Evolutionary conservation across 92 coral and sea anemone genomes (phyloP), one percentile per base, ranked within the genome.

Genomic region (Zoanthus sansibaricus): DNA sequence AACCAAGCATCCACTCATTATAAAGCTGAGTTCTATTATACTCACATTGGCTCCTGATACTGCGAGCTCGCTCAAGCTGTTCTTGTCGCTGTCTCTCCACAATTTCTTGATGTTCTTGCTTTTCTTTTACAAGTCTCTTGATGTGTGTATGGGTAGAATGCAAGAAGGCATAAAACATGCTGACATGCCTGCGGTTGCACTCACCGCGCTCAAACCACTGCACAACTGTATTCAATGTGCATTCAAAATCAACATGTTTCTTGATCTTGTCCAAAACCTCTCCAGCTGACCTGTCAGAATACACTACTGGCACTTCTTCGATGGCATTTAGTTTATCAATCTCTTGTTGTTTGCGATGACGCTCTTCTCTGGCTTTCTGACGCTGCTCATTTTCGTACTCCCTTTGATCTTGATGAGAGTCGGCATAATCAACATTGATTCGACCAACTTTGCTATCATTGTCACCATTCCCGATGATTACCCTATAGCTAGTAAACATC

Each of bases 171-270:
- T 94, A 93, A 25, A 94, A 94, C 33, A 91, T 93, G 59, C 87
- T 78, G 16, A 90, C 92, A 73, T 87, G 92, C 48, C 69, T 86
- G 45, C 98, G 92, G 47, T 89, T 93, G 54, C 95, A 92, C 73
- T 94, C 98, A 5, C 98, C 98, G 70, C 90, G 88, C 51, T 91
- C 98, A 44, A 94, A 79, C 98, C 98, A 94, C 73, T 91, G 95
- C 5, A 89, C 59, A 31, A 94, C 82, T 6, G 88, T 83, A 45
- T 87, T 67, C 85, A 93, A 78, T 3, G 93, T 83, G 72, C 93
- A 86, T 62, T 83, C 85, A 64, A 80, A 80, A 10, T 80, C 85
- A 67, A 80, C 51, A 18, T 80, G 85, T 20, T 80, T 80, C 85
- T 80, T 80, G 73, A 94, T 89, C 59, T 85, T 88, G 11, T 91